Percentiles rank a stretch among this genome's conserved stretches.
These are phyloP conservation scores for Theristicus caerulescens DNA, from an alignment of 2,113 vertebrate species.

Conservation along the genomic window DNA sequence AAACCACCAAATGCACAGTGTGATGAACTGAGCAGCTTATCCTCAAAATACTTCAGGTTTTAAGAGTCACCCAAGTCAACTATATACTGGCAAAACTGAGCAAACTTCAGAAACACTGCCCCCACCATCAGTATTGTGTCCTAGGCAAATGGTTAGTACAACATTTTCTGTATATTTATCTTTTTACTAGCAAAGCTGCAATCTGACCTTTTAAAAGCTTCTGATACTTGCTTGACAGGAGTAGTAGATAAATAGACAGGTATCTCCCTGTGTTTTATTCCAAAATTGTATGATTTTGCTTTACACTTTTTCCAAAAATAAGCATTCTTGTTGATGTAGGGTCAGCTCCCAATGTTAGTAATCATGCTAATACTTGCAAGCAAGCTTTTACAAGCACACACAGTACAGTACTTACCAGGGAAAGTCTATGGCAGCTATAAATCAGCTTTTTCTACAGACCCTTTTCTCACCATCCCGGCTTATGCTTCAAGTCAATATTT, in stretches of 20 bases:
- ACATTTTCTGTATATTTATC: neutral
- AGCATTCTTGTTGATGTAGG: neutral
- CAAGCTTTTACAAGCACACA: neutral
- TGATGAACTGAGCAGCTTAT: neutral
- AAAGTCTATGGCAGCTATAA: neutral
- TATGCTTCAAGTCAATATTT: neutral
- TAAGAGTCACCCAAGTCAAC: neutral
- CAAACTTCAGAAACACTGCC: neutral
- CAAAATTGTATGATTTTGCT: neutral
- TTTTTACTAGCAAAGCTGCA: neutral
- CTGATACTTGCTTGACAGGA: neutral
- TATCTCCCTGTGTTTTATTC: neutral
- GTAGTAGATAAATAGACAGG: rapidly evolving
- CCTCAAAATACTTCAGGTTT: neutral
- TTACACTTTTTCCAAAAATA: neutral
- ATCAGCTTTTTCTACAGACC: neutral
- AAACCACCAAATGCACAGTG: neutral
- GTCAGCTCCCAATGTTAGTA: neutral
- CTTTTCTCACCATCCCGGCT: neutral
- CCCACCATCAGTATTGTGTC: neutral
- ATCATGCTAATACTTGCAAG: neutral
- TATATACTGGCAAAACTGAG: neutral
- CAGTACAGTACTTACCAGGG: neutral
- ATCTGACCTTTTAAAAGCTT: neutral
- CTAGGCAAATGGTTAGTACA: neutral